These are phyloP conservation scores for Chaetops frenatus DNA, from an alignment of 2,113 vertebrate genomes.

Conservation along the genomic window DNA sequence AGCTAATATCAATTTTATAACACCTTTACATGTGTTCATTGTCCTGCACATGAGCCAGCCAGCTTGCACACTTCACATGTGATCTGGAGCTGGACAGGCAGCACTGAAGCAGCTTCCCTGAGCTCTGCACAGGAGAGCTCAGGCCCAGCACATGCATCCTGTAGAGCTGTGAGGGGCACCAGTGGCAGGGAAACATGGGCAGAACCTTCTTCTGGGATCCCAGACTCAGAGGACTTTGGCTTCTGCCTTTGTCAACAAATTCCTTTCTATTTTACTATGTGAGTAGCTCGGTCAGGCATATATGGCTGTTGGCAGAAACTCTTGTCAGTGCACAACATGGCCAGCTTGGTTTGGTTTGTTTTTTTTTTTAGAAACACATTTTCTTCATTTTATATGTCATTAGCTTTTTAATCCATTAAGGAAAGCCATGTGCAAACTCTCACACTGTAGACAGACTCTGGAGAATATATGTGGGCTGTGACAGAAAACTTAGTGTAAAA, in stretches of 20 bases:
- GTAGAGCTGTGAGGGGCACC: rapidly evolving
- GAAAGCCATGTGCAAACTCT: background rate
- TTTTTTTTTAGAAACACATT: background rate
- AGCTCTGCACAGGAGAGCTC: background rate
- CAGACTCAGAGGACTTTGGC: background rate
- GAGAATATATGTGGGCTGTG: background rate
- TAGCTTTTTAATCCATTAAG: background rate
- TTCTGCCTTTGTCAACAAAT: background rate
- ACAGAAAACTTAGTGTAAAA: background rate
- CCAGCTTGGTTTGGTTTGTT: background rate
- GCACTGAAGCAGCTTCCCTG: no score
- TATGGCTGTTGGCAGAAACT: background rate
- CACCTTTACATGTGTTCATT: background rate
- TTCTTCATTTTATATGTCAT: background rate
- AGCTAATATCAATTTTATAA: background rate
- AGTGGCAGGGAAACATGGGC: background rate
- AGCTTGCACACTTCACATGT: background rate
- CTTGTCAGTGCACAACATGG: background rate
- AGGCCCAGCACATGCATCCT: background rate
- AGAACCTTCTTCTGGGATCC: background rate
- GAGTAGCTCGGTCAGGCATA: background rate
- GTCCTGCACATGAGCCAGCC: background rate
- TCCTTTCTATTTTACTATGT: background rate
- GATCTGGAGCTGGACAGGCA: background rate
- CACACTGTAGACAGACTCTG: background rate